A percentile compares a stretch with the other conserved stretches of the same genome.
Conservation (phyloP, 2,797 vertebrate species). For the Vultur gryphus region DNA sequence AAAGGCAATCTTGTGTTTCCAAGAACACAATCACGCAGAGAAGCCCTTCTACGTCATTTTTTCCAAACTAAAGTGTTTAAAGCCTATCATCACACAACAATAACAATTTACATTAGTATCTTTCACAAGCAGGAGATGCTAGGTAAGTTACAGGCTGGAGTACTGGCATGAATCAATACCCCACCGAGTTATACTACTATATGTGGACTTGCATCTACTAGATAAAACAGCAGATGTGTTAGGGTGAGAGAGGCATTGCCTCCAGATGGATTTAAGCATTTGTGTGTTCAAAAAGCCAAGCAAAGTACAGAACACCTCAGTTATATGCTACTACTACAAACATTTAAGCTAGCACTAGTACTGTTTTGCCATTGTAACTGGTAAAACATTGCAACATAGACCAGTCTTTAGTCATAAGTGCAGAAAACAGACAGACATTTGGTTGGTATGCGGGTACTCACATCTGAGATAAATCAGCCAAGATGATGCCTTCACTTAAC, state of each 20-base stretch:
- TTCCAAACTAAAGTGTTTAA: background rate
- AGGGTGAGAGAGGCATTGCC: background rate
- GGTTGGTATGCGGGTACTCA: accelerated
- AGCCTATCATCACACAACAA: background rate
- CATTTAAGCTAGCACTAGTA: background rate
- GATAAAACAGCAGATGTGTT: background rate
- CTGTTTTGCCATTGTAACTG: background rate
- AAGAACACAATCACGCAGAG: background rate
- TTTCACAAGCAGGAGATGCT: background rate
- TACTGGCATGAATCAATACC: background rate
- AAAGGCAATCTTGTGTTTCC: background rate
- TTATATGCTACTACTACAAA: accelerated
- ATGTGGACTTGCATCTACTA: accelerated
- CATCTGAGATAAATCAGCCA: background rate
- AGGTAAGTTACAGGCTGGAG: background rate
- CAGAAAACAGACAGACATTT: background rate
- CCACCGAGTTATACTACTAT: accelerated
- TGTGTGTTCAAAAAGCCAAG: background rate
- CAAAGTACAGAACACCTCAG: background rate
- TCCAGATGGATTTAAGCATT: background rate
- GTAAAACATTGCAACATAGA: background rate
- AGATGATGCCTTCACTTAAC: background rate
- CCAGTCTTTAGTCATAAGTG: accelerated
- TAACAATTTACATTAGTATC: background rate
- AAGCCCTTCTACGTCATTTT: background rate